Base-by-base conservation (phyloP, 2,888 invertebrate genomes). In the Cephus pulcher region DNA sequence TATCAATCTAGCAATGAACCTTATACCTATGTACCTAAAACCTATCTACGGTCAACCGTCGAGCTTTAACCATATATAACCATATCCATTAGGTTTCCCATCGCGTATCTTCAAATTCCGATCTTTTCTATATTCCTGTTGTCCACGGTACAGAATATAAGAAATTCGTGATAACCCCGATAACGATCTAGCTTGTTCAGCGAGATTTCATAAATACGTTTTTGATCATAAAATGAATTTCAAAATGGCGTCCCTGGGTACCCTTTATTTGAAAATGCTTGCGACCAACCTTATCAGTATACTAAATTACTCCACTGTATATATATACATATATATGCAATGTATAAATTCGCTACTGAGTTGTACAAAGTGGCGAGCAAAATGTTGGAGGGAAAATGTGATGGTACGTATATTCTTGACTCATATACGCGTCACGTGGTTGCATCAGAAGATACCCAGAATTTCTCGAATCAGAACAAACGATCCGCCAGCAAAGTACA, bases 401-500 rank as follows among this genome's bases (percentile, higher is more conserved):
- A 6, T 23, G 23, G 6, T 56, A 23, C 56, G 23, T 56, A 56
- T 56, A 56, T 56, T 56, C 23, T 9, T 9, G 23, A 56, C 9
- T 56, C 9, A 23, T 23, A 56, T 9, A 56, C 9, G 56, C 15
- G 34, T 70, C 70, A n/a, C 77, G 35, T 68, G 34, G 77, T 73
- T 75, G 33, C 75, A 76, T 9, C 69, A 74, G 69, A 79, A 74
- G 74, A 76, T 77, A 80, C 79, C 78, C 77, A 79, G 75, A 30
- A 74, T 76, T 68, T 56, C 79, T 75, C 76, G 77, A 82, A 81
- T 75, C 74, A 77, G 77, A 82, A 80, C 79, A 82, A 81, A 83
- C 81, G 80, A 82, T 56, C 56, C 56, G 56, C 56, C 79, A 81
- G 81, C 73, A 83, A 84, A 79, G 82, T 82, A 82, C 82, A 81